phyloP scores from a whole-genome alignment of 2,888 invertebrate species.

The Lomographa bimaculata region DNA sequence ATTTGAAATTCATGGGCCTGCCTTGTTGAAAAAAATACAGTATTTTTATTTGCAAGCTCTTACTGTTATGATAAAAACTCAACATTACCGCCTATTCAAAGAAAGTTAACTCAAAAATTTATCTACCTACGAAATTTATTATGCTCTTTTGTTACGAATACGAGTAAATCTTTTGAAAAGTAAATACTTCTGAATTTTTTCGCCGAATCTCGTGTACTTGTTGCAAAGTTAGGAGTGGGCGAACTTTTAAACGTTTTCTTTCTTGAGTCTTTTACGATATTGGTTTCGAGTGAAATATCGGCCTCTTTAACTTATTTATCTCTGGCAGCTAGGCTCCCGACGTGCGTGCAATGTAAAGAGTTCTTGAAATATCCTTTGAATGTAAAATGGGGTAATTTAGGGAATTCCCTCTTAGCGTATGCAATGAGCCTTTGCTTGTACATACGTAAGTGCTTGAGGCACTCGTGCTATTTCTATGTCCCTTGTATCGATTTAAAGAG shows the following conservation, averaged over 20 bases:
- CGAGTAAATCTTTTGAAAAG: conserved; percentile 36
- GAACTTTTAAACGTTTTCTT: conserved; percentile 53
- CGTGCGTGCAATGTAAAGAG: conserved; percentile 64
- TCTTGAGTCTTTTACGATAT: conserved; percentile 63
- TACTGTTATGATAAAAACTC: conserved; percentile 57
- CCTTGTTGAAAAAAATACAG: conserved; percentile 69
- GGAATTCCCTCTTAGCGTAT: conserved; percentile 43
- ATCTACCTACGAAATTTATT: conserved; percentile 44
- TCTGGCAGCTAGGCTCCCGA: conserved; percentile 54
- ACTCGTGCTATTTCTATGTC: conserved; percentile 16
- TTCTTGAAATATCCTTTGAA: conserved; percentile 48
- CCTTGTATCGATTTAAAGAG: conserved; percentile 15
- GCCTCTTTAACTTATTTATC: conserved; percentile 69
- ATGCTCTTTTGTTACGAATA: conserved; percentile 37
- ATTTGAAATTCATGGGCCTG: conserved; percentile 76
- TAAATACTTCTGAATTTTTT: conserved; percentile 24
- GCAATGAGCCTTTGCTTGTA: conserved; percentile 39
- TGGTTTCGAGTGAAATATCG: conserved; percentile 72
- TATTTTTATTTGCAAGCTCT: conserved; percentile 66
- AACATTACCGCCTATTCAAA: conserved; percentile 42
- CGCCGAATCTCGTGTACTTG: conserved; percentile 32
- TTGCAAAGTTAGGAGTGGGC: conserved; percentile 25
- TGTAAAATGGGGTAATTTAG: conserved; percentile 59
- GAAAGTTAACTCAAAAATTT: conserved; percentile 50
- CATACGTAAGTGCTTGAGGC: conserved; percentile 17